Evolutionary conservation across 2,797 vertebrate species (phyloP).

Genomic region (Oreochromis grahami): DNA sequence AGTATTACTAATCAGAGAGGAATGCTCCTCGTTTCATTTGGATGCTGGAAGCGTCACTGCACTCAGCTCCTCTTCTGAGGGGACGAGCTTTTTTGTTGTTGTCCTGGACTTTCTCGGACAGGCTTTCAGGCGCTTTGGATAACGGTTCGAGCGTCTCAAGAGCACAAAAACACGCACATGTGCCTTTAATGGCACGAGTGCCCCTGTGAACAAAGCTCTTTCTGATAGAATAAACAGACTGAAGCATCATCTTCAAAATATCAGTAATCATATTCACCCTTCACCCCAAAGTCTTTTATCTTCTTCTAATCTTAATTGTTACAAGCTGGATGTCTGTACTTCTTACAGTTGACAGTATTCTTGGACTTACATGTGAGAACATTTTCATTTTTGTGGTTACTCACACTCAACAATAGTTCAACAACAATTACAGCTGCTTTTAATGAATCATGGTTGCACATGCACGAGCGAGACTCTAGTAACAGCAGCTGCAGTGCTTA

Average conservation of each 20-base stretch:
- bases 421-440: neutral
- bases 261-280: neutral
- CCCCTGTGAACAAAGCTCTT: neutral
- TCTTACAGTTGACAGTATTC: too few relatives aligned
- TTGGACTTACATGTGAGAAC: neutral
- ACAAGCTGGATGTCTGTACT: neutral
- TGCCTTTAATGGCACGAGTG: neutral
- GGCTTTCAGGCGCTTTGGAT: neutral
- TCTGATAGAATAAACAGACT: neutral
- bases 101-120: neutral
- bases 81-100: neutral
- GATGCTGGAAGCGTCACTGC: conserved; percentile 4
- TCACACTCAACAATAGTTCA: neutral
- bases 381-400: neutral
- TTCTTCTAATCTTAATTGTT: neutral
- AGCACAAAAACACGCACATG: neutral
- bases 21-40: conserved; percentile 55
- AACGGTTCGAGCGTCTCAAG: neutral
- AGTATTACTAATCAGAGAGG: conserved; percentile 69
- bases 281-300: neutral
- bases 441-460: neutral
- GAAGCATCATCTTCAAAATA: neutral
- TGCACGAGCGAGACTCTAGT: neutral
- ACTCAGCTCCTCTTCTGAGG: neutral
- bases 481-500: neutral